These are phyloP conservation scores for Rhyzopertha dominica DNA, from an alignment of 1,140 invertebrate genomes.

Conservation along the genomic window DNA sequence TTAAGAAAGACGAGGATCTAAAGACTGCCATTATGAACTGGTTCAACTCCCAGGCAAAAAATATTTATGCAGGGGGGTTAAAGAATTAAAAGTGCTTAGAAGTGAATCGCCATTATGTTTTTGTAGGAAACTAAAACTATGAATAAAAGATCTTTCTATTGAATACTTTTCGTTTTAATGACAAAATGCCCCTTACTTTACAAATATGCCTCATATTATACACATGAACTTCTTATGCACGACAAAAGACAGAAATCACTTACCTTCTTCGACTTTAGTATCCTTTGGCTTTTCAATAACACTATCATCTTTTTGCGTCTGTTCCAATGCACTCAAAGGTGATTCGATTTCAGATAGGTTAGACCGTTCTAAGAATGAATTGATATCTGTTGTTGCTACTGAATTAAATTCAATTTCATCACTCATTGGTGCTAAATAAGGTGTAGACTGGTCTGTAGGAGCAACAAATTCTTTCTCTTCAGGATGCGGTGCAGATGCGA, in stretches of 20 bases:
- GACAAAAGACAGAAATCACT: not conserved
- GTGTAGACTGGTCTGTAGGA: too few species aligned
- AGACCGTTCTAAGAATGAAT: conserved; percentile 27
- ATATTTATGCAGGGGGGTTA: too few species aligned
- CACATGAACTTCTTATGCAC: not conserved
- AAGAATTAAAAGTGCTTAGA: too few species aligned
- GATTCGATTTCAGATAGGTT: conserved; percentile 19
- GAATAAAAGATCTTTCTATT: too few species aligned
- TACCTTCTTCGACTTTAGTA: conserved; percentile 1
- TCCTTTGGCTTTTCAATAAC: conserved; percentile 2
- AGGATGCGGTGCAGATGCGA: too few species aligned
- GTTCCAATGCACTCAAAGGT: conserved; percentile 19
- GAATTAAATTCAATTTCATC: conserved; percentile 11
- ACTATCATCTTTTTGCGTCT: not conserved
- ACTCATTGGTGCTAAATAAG: too few species aligned
- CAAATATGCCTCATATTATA: not conserved
- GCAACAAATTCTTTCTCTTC: not conserved
- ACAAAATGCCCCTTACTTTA: conserved; percentile 1
- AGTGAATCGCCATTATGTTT: too few species aligned
- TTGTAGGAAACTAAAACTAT: too few species aligned
- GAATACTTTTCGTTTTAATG: conserved; percentile 6
- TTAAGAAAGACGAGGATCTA: too few species aligned
- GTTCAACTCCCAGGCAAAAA: too few species aligned
- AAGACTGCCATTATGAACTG: too few species aligned
- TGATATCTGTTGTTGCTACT: conserved; percentile 22